These are phyloP conservation scores for Lasioglossum baleicum DNA, from an alignment of 1,140 invertebrate genomes.

Conservation along the genomic window DNA sequence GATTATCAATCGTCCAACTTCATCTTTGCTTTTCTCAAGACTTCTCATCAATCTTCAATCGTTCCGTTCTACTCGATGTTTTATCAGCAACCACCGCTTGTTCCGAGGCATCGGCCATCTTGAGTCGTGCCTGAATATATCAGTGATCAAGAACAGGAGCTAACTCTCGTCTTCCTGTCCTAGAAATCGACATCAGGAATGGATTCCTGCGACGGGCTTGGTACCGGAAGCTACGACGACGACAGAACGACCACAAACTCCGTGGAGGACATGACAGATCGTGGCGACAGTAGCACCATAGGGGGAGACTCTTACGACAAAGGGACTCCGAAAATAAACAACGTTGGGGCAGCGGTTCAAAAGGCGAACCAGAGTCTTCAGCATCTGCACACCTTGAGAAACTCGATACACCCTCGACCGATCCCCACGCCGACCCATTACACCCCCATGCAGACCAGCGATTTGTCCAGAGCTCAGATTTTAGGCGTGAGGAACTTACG, in stretches of 20 bases:
- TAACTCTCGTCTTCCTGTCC: neutral
- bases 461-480: conserved; percentile 66
- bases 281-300: neutral
- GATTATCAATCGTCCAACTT: no score
- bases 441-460: conserved; percentile 54
- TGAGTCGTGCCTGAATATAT: no score
- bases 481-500: conserved; percentile 73
- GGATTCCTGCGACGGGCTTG: conserved; percentile 53
- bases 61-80: no score
- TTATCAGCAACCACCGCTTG: no score
- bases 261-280: conserved; percentile 38
- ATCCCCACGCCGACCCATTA: conserved; percentile 48
- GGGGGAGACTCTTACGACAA: conserved; percentile 16
- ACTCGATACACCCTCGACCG: conserved; percentile 53
- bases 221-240: conserved; percentile 50
- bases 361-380: conserved; percentile 73
- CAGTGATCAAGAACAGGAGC: no score
- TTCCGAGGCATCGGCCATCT: no score
- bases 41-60: no score
- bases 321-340: conserved; percentile 30
- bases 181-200: conserved; percentile 61
- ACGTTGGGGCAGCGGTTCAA: conserved; percentile 37
- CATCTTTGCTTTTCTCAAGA: no score
- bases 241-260: conserved; percentile 48
- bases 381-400: conserved; percentile 73